Percentiles rank a stretch among this genome's conserved stretches.
Evolutionary conservation across 23 tunicate genomes (phyloP).

Genomic region (Styela plicata): DNA sequence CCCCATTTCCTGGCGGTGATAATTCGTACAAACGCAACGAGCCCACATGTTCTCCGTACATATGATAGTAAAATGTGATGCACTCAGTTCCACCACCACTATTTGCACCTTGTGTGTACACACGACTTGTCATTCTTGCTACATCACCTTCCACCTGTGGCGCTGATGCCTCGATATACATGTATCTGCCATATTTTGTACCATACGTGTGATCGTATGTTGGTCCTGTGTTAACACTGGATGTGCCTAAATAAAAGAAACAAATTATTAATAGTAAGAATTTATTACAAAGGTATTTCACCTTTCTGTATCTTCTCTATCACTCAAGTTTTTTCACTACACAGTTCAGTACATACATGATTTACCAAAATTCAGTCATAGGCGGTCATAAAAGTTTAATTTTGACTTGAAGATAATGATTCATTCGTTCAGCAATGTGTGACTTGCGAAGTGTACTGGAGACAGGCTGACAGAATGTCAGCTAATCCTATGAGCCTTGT

Average conservation of each 20-base stretch:
- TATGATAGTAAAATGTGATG: constrained; percentile 85
- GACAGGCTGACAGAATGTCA: too few relatives aligned
- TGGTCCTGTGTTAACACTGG: constrained; percentile 68
- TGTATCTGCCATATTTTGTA: constrained; percentile 85
- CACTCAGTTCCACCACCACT: constrained; percentile 69
- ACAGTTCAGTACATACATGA: too few relatives aligned
- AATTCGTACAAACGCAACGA: constrained; percentile 50
- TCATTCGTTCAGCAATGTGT: too few relatives aligned
- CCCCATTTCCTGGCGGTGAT: constrained; percentile 15
- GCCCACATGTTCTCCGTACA: constrained; percentile 81
- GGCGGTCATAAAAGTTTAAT: too few relatives aligned
- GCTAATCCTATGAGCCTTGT: too few relatives aligned
- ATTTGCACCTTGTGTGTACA: constrained; percentile 46
- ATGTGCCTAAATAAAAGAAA: constrained; percentile 45
- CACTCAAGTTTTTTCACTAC: too few relatives aligned
- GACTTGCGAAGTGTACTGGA: too few relatives aligned
- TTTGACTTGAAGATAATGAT: too few relatives aligned
- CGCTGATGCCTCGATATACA: constrained; percentile 76
- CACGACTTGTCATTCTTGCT: constrained; percentile 68
- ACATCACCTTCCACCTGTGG: constrained; percentile 61
- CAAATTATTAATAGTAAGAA: too few relatives aligned
- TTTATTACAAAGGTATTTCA: too few relatives aligned
- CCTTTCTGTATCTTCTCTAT: too few relatives aligned
- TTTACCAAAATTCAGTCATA: too few relatives aligned
- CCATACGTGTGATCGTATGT: constrained; percentile 95